Conservation (phyloP, 2,113 vertebrate genomes). For the Chamaetylas fuelleborni region DNA sequence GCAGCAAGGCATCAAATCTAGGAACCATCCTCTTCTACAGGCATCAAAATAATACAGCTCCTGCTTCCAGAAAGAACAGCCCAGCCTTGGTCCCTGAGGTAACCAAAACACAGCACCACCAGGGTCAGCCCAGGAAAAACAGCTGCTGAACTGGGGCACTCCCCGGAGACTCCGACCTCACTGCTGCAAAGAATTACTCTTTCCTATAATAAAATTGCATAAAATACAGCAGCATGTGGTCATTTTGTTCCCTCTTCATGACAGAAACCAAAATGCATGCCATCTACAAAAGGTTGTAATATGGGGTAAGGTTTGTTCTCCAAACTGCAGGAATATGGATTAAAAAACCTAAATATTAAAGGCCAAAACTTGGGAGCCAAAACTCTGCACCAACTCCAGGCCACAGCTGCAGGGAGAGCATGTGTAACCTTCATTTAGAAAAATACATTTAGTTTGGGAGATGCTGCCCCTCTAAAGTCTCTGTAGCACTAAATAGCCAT, state of each 20-base stretch:
- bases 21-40: neutral
- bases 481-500: neutral
- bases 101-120: neutral
- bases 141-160: neutral
- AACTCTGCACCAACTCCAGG: accelerated
- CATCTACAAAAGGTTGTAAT: accelerated
- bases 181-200: neutral
- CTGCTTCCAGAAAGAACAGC: neutral
- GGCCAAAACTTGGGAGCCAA: neutral
- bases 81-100: neutral
- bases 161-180: neutral
- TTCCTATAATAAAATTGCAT: neutral
- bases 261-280: neutral
- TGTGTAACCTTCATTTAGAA: too few species aligned
- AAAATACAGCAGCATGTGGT: neutral
- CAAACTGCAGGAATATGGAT: neutral
- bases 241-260: neutral
- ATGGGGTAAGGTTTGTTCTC: neutral
- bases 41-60: neutral
- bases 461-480: neutral
- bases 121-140: neutral
- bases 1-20: neutral
- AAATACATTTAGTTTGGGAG: neutral
- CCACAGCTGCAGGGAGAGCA: neutral
- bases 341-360: neutral